Evolutionary conservation across 2,113 vertebrate genomes (phyloP).

Genomic region (Strix aluco): DNA sequence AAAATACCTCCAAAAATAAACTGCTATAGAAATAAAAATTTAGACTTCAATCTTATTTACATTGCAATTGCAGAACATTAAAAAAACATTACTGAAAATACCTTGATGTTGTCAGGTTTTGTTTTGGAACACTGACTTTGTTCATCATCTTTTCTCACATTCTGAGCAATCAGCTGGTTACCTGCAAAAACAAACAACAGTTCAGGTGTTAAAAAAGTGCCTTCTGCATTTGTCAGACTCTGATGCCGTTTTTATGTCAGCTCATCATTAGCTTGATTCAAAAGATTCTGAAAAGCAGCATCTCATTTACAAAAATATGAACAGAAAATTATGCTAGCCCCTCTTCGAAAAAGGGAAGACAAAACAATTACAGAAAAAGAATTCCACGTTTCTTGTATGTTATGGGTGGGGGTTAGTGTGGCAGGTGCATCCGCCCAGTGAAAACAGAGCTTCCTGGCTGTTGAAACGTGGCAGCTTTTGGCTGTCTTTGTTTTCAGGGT

Average conservation of each 20-base stretch:
- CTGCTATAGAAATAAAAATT: neutral
- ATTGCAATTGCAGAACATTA: neutral
- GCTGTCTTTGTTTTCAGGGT: too few species aligned
- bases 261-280: neutral
- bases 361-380: neutral
- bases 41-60: neutral
- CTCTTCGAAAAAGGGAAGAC: neutral
- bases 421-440: too few species aligned
- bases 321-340: neutral
- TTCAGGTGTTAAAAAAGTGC: neutral
- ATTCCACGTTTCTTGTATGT: neutral
- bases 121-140: constrained; percentile 16
- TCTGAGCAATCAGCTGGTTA: constrained; percentile 24
- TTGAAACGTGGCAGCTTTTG: too few species aligned
- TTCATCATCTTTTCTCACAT: constrained; percentile 26
- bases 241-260: neutral
- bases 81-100: constrained; percentile 1
- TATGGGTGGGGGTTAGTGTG: neutral
- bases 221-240: neutral
- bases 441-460: too few species aligned
- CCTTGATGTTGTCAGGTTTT: constrained; percentile 34
- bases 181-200: constrained; percentile 57
- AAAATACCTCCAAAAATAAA: neutral
- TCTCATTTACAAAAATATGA: neutral
- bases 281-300: neutral